phyloP scores from a whole-genome alignment of 2,797 vertebrate genomes.

The Cuniculus paca region DNA sequence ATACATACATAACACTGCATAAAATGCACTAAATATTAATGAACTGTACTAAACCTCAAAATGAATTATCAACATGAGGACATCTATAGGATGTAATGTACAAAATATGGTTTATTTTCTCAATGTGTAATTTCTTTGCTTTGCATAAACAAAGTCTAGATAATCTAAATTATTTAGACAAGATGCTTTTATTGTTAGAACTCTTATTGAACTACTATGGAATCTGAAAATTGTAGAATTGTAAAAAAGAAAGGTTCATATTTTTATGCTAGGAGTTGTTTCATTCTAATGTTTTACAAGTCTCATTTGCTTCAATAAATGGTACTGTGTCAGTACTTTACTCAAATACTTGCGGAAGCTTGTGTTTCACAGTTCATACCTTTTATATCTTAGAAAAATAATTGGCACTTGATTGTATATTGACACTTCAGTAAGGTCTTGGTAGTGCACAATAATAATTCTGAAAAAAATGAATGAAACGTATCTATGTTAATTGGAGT shows the following conservation, averaged over 20 bases:
- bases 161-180: slow-evolving; percentile 66
- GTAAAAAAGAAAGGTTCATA: neutral
- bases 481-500: neutral
- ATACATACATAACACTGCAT: neutral
- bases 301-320: neutral
- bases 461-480: neutral
- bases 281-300: neutral
- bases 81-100: neutral
- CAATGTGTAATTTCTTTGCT: neutral
- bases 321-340: neutral
- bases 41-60: neutral
- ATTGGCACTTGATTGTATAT: neutral
- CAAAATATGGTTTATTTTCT: neutral
- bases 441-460: neutral
- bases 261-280: neutral
- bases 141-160: neutral
- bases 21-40: slow-evolving; percentile 43
- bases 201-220: slow-evolving; percentile 44
- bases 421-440: neutral
- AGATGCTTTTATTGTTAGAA: slow-evolving; percentile 23
- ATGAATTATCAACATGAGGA: slow-evolving; percentile 19
- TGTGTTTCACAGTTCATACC: neutral
- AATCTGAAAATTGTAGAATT: neutral
- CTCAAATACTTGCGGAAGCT: neutral
- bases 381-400: neutral